Evolutionary conservation across 2,888 invertebrate genomes (phyloP), one percentile per base, ranked within the genome.

Genomic region (Diarsia dahlii): DNA sequence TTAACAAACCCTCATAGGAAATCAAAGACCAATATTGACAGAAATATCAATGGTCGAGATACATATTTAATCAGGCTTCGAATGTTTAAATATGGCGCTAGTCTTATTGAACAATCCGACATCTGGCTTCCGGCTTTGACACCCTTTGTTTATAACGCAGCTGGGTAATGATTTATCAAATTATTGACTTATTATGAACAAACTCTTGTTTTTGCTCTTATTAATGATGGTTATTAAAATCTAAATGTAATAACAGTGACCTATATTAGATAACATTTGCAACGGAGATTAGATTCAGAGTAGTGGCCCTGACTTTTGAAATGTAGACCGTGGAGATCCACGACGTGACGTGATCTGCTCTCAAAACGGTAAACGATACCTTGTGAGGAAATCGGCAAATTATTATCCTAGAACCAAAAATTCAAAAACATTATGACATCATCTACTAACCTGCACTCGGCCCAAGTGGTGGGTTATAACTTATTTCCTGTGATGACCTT

Each of bases 21-120:
- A n/a, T 68, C 60, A 20, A 65, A 84, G 50, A 62, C 34, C 63
- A 80, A 80, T 84, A 80, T 84, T 80, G 60, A 84, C 74, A 52
- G 20, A 12, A 68, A 74, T 74, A 67, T 84, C 71, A 62, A 74
- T 68, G 58, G 15, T 56, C 54, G 46, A 60, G 48, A 74, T 70
- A 71, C 68, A 77, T 79, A 79, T 85, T 72, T 64, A 79, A 79
- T 56, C 79, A 68, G 58, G 23, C 58, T 50, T 78, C 56, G 8
- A 63, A 54, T 68, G 72, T 83, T 72, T 58, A 66, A 62, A 70
- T 65, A 69, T 12, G 50, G 28, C 28, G 6, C 8, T 23, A 63
- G 23, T 65, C 23, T 71, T 73, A 62, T 69, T 60, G 58, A 58
- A 71, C 65, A 56, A 15, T 70, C 39, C 18, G 39, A 65, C 71